Conservation (phyloP, 1,140 invertebrate genomes). For the Semibalanus balanoides region DNA sequence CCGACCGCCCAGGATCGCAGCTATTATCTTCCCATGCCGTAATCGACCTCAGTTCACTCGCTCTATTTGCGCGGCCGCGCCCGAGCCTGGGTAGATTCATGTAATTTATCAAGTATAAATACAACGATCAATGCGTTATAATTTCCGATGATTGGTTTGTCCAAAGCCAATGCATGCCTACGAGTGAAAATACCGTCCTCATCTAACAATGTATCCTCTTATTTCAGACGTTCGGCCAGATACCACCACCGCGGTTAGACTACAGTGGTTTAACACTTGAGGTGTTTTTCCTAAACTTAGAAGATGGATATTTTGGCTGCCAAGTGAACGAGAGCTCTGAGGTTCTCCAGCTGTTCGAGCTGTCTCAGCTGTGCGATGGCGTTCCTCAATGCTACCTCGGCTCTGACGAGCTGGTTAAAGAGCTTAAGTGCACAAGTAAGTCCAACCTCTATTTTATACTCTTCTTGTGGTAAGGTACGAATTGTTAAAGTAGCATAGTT, state of each 20-base stretch:
- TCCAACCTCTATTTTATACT: conserved; percentile 14
- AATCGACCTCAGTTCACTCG: not conserved
- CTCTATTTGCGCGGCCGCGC: no score
- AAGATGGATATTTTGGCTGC: conserved; percentile 93
- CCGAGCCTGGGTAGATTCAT: no score
- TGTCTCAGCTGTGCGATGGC: conserved; percentile 86
- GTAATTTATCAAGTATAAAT: no score
- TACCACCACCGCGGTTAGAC: not conserved
- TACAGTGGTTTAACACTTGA: conserved; percentile 31
- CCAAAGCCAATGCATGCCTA: not conserved
- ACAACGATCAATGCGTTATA: no score
- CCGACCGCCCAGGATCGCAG: not conserved
- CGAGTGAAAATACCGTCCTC: not conserved
- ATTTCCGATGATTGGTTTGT: no score
- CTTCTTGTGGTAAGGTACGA: no score
- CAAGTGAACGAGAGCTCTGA: conserved; percentile 91
- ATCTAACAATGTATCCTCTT: not conserved
- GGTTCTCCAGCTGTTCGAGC: conserved; percentile 82
- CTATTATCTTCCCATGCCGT: not conserved
- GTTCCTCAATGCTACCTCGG: conserved; percentile 74
- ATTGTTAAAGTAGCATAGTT: no score
- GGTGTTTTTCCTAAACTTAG: conserved; percentile 90
- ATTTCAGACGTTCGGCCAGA: not conserved
- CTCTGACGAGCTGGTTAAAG: conserved; percentile 72
- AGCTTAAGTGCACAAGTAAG: conserved; percentile 87